Base-by-base conservation (phyloP, 2,888 invertebrate genomes). In the Pseudolycoriella hygida region DNA sequence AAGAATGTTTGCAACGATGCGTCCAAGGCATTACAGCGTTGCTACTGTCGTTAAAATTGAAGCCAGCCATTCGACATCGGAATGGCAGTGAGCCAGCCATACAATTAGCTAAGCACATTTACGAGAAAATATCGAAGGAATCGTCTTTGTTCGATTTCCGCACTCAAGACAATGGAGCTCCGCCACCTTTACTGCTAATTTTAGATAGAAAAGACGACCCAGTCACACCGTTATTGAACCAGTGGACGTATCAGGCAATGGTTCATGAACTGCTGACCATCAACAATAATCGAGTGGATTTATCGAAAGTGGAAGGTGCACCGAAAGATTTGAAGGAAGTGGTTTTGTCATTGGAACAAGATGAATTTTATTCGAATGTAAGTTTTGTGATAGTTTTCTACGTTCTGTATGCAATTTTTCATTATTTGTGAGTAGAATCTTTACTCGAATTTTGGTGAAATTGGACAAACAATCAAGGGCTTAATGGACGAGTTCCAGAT, bases 241-340 rank as follows among this genome's bases (percentile, higher is more conserved):
- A 87, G 73, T 99, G 98, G 98, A 98, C 97, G 0, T 99, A 99
- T 67, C 97, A 99, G 65, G 98, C 98, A 2, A 98, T 99, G 98
- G 93, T 99, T 10, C 98, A 99, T 65, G 97, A 99, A 65, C 66
- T 98, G 44, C 66, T 99, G 38, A 81, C 81, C 0, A 93, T 99
- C 51, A 80, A 79, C 57, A 94, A 93, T 64, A 93, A 94, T 67
- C 76, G 96, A 47, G 94, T 98, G 19, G 88, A 82, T 61, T 73
- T 98, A 49, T 81, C 87, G 1, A 75, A 79, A 51, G 75, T 89
- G 19, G 79, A 86, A 12, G 88, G 84, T 40, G 80, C 92, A 49
- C 76, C 80, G 17, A 86, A 87, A 61, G 96, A 96, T 57, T 75
- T 92, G 51, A 77, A 77, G 52, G 96, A 97, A 70, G 82, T 98